Evolutionary conservation across 2,888 invertebrate species (phyloP), one percentile per base, ranked within the genome.

Genomic region (Eupelmus urozonus): DNA sequence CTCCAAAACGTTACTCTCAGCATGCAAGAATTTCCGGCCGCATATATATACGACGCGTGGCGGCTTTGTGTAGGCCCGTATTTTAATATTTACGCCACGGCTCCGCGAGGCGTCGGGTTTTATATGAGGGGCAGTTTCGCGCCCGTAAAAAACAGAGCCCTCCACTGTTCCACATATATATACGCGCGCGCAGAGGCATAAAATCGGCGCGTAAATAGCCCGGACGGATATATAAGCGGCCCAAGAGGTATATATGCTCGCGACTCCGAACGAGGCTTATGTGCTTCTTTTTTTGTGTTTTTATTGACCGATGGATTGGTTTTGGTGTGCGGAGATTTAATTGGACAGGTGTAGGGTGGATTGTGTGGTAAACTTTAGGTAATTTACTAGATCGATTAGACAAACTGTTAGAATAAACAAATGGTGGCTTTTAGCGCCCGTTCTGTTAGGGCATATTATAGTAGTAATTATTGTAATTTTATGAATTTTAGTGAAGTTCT

Each of bases 181-280:
- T 73, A 65, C 57, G n/a, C 73, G 80, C 76, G 78, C 79, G 71
- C 74, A 73, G 69, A 79, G 74, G 79, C 80, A 81, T 82, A 82
- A 84, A 84, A 82, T 81, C 82, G 74, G 9, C 81, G 82, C 82
- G 81, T 83, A 84, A 84, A 84, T 84, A 84, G 83, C 81, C 78
- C 82, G 73, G 65, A 69, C 76, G n/a, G n/a, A 63, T 67, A 72
- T 67, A 73, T 72, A 65, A 62, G 45, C 34, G 5, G 45, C 45
- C 13, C 45, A 13, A 13, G 34, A 34, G 34, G 9, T 9, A 34
- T 34, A 34, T 3, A 9, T 9, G 34, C 34, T 34, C 34, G 9
- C 16, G 45, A 4, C 45, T 45, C 16, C 16, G 16, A 45, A 45
- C 13, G 45, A 9, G 9, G 9, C 9, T 45, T 45, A 45, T 16